phyloP scores from a whole-genome alignment of 2,113 vertebrate genomes.

The Hemiscyllium ocellatum region DNA sequence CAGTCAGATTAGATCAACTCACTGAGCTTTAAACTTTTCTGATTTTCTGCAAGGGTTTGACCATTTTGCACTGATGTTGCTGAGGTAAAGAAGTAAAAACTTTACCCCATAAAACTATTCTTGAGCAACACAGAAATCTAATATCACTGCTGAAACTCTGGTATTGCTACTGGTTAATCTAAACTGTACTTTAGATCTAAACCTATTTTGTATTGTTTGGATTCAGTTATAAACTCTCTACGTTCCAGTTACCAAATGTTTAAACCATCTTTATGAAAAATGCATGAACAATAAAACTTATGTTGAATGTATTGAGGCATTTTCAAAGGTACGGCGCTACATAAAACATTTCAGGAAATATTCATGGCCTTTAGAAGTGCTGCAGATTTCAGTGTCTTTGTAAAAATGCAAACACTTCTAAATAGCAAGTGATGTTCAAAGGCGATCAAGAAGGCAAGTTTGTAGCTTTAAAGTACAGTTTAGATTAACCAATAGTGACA shows the following conservation, averaged over 20 bases:
- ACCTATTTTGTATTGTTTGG: background rate
- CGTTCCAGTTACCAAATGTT: background rate
- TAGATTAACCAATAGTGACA: background rate
- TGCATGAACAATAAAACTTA: background rate
- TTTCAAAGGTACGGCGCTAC: background rate
- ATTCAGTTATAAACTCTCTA: background rate
- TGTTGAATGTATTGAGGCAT: background rate
- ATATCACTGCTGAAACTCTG: background rate
- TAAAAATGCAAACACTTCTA: background rate
- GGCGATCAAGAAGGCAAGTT: background rate
- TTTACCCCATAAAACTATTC: too few species aligned
- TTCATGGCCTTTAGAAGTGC: background rate
- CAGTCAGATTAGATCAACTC: too few species aligned
- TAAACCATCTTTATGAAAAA: background rate
- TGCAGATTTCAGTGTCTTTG: background rate
- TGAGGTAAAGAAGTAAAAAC: too few species aligned
- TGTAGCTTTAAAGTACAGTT: background rate
- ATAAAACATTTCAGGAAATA: constrained; percentile 1
- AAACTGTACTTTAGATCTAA: background rate
- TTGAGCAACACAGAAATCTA: background rate
- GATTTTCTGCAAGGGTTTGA: too few species aligned
- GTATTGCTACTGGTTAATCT: background rate
- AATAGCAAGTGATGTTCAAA: background rate
- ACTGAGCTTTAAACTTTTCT: too few species aligned
- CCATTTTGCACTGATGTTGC: too few species aligned